A percentile compares a stretch with the other conserved stretches of the same genome.
These are phyloP conservation scores for Cyanoderma ruficeps DNA, from an alignment of 2,113 vertebrate genomes.

Conservation along the genomic window DNA sequence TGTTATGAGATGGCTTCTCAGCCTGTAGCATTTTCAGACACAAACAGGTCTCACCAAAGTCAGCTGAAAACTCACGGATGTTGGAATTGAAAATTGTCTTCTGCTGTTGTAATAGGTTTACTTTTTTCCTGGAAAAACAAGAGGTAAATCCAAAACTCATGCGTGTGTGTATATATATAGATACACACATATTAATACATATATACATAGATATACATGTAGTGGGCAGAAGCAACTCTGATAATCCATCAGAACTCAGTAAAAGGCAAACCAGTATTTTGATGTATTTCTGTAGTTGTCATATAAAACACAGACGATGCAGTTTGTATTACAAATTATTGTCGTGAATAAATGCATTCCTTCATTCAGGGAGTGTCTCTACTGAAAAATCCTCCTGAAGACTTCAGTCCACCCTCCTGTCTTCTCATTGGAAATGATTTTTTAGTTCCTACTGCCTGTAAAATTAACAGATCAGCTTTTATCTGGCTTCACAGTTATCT, in stretches of 20 bases:
- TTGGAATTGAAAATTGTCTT: background rate
- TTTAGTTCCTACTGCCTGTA: background rate
- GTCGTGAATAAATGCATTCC: background rate
- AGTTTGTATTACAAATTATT: background rate
- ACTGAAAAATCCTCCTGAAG: background rate
- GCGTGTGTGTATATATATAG: accelerated
- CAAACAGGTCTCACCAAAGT: background rate
- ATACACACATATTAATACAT: no score
- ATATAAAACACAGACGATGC: background rate
- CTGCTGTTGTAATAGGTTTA: background rate
- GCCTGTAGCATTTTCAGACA: background rate
- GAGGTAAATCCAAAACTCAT: background rate
- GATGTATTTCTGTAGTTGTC: background rate
- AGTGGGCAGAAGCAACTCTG: background rate
- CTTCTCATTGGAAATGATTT: background rate
- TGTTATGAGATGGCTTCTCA: background rate
- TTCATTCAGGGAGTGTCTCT: background rate
- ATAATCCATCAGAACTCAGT: background rate
- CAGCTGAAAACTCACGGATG: background rate
- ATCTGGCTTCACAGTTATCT: background rate
- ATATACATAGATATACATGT: no score
- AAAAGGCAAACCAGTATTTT: background rate
- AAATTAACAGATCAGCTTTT: background rate
- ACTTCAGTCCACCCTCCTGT: background rate
- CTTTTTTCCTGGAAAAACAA: background rate